Percentiles rank a stretch among this genome's conserved stretches.
Evolutionary conservation across 2,888 invertebrate species (phyloP).

Genomic region (Apotomis betuletana): DNA sequence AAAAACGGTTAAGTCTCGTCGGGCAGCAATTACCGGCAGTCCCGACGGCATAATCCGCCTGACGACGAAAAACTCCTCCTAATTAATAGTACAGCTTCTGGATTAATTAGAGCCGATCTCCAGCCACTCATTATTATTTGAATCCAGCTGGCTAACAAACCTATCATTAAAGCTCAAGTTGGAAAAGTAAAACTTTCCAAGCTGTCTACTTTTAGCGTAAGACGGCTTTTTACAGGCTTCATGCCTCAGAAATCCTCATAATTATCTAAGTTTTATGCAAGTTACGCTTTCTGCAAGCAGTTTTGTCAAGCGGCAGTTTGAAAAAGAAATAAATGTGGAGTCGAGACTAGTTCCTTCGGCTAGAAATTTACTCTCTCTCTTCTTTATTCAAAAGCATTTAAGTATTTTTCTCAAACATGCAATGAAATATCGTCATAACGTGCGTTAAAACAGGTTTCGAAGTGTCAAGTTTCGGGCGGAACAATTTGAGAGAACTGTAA

Average conservation of each 20-base stretch:
- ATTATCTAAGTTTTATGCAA: conserved; percentile 26
- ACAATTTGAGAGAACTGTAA: too few relatives aligned
- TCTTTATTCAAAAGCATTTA: conserved; percentile 5
- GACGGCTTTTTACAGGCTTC: conserved; percentile 12
- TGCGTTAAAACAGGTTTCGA: too few relatives aligned
- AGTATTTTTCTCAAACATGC: too few relatives aligned
- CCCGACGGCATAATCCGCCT: conserved; percentile 64
- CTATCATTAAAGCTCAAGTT: conserved; percentile 31
- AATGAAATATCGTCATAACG: too few relatives aligned
- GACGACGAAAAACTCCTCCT: conserved; percentile 73
- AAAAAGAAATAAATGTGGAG: conserved; percentile 5
- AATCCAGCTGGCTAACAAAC: conserved; percentile 48
- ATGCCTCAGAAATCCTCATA: conserved; percentile 11
- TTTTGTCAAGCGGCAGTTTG: background rate
- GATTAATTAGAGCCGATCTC: conserved; percentile 73
- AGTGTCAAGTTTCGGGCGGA: too few relatives aligned
- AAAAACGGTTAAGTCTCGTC: conserved; percentile 46
- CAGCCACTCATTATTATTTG: conserved; percentile 56
- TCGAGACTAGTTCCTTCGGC: background rate
- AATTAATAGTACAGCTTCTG: conserved; percentile 76
- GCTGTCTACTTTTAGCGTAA: background rate
- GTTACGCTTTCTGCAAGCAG: conserved; percentile 22
- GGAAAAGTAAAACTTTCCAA: conserved; percentile 23
- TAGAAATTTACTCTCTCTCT: conserved; percentile 11
- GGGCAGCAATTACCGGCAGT: conserved; percentile 62